Evolutionary conservation across 2,888 invertebrate species (phyloP).

Genomic region (Caenorhabditis wallacei): DNA sequence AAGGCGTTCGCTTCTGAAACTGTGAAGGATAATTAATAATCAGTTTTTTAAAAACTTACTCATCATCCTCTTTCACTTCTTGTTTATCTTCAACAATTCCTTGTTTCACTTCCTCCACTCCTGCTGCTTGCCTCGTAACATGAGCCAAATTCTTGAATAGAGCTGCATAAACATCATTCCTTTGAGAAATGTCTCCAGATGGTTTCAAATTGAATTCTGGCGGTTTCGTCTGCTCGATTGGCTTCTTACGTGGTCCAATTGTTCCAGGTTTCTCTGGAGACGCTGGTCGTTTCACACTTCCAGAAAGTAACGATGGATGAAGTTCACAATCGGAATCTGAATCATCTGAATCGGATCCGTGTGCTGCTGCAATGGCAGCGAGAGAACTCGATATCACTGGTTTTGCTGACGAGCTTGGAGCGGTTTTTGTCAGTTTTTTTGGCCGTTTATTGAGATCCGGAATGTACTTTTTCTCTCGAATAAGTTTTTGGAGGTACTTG

Average conservation of each 20-base stretch:
- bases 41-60: conserved; percentile 9
- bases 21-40: background rate
- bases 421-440: conserved; percentile 51
- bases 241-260: conserved; percentile 53
- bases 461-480: conserved; percentile 84
- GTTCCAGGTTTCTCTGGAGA: conserved; percentile 61
- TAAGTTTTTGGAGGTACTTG: conserved; percentile 86
- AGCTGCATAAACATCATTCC: conserved; percentile 78
- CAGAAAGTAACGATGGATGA: conserved; percentile 72
- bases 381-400: conserved; percentile 55
- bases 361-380: conserved; percentile 64
- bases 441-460: conserved; percentile 71
- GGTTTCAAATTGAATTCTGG: conserved; percentile 12
- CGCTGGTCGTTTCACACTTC: conserved; percentile 48
- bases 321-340: conserved; percentile 74
- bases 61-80: conserved; percentile 1
- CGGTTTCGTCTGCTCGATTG: conserved; percentile 12
- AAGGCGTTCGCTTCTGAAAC: conserved; percentile 55
- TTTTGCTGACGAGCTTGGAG: background rate
- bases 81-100: background rate
- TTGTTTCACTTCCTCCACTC: conserved; percentile 27
- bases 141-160: conserved; percentile 77
- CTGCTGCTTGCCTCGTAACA: conserved; percentile 54
- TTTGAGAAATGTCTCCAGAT: conserved; percentile 55
- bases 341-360: conserved; percentile 63